A percentile compares a stretch with the other conserved stretches of the same genome.
These are phyloP conservation scores for Pygoscelis adeliae DNA, from an alignment of 2,113 vertebrate species.

Conservation along the genomic window DNA sequence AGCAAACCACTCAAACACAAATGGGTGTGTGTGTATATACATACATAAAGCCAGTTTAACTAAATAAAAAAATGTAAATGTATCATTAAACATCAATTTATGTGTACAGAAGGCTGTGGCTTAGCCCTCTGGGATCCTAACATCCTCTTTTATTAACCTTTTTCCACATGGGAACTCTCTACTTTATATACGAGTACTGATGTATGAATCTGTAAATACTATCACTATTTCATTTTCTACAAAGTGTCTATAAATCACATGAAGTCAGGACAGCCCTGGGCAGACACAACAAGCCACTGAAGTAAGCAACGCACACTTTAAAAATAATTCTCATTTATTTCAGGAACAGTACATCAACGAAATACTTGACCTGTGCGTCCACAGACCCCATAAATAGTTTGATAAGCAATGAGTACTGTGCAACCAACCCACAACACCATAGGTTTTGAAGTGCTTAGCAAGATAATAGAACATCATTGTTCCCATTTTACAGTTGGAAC, in stretches of 20 bases:
- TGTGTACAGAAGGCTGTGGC: not conserved
- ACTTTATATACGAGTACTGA: not conserved
- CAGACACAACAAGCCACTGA: not conserved
- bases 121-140: not conserved
- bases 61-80: not conserved
- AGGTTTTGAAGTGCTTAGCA: constrained; percentile 4
- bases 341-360: constrained; percentile 4
- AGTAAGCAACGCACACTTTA: not conserved
- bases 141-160: not conserved
- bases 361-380: not conserved
- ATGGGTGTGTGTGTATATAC: not conserved
- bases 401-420: not conserved
- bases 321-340: constrained; percentile 51
- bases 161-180: not conserved
- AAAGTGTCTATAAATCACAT: not conserved
- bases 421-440: not conserved
- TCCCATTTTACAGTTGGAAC: not conserved
- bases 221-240: not conserved
- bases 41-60: not conserved
- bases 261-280: not conserved
- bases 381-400: not conserved
- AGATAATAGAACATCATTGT: not conserved
- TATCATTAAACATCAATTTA: not conserved
- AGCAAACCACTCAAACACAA: not conserved
- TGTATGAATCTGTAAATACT: not conserved